Conservation (phyloP, 1,140 invertebrate genomes). For the Lepidurus couesii region DNA sequence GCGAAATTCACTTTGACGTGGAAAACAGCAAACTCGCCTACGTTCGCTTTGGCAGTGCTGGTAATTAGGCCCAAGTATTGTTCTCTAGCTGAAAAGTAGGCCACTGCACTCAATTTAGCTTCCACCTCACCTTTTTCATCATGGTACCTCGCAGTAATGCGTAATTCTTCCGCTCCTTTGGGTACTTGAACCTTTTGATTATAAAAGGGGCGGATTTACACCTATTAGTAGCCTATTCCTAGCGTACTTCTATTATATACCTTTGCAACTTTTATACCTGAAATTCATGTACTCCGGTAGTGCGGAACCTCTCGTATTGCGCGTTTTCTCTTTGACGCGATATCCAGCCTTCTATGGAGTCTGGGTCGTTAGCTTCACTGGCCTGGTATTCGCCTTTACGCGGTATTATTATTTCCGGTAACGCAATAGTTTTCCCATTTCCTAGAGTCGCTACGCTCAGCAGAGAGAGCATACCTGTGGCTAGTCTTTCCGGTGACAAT, state of each 20-base stretch:
- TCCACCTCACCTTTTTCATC: conserved; percentile 40
- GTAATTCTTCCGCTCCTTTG: conserved; percentile 40
- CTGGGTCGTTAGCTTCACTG: conserved; percentile 18
- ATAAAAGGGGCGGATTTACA: not conserved
- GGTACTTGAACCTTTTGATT: conserved; percentile 41
- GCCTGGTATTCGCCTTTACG: conserved; percentile 26
- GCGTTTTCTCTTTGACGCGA: conserved; percentile 29
- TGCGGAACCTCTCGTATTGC: conserved; percentile 27
- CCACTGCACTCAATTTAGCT: conserved; percentile 40
- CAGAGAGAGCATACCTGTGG: conserved; percentile 40
- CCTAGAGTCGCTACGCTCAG: conserved; percentile 36
- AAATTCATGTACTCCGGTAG: conserved; percentile 29
- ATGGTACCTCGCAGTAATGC: conserved; percentile 43
- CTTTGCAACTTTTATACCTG: conserved; percentile 17
- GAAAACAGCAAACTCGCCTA: conserved; percentile 49
- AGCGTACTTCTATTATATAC: conserved; percentile 7
- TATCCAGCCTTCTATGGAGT: conserved; percentile 25
- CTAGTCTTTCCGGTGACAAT: conserved; percentile 40
- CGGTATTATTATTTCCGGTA: conserved; percentile 36
- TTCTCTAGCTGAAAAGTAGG: conserved; percentile 40
- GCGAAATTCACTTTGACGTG: conserved; percentile 48
- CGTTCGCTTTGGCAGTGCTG: conserved; percentile 41
- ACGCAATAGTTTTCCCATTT: conserved; percentile 34
- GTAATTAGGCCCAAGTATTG: conserved; percentile 45
- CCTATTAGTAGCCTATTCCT: not conserved